Percentiles rank a stretch among this genome's conserved stretches.
Evolutionary conservation across 2,113 vertebrate species (phyloP).

Genomic region (Nothobranchius kuhntae): DNA sequence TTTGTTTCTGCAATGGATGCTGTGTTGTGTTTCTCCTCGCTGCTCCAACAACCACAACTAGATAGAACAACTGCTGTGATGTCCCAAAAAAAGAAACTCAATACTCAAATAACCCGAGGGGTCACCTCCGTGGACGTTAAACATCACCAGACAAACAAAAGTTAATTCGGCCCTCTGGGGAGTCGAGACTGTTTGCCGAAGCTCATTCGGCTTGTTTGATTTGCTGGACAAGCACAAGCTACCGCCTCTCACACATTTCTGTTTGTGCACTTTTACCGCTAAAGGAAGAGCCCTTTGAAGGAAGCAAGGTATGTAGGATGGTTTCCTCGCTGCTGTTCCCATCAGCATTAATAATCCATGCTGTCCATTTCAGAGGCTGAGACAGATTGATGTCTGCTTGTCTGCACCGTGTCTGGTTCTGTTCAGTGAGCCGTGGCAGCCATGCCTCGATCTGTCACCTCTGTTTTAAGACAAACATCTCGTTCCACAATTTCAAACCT

Average conservation of each 20-base stretch:
- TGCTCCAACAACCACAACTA: conserved; percentile 28
- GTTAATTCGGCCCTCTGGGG: conserved; percentile 39
- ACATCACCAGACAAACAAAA: conserved; percentile 36
- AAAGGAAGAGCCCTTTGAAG: conserved; percentile 83
- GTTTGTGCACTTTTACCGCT: conserved; percentile 69
- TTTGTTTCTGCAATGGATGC: conserved; percentile 41
- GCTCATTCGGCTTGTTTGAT: conserved; percentile 44
- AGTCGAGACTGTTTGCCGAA: conserved; percentile 43
- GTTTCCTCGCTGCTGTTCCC: conserved; percentile 46
- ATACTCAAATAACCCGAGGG: conserved; percentile 35
- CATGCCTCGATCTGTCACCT: conserved; percentile 46
- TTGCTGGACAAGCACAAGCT: conserved; percentile 49
- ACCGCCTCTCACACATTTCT: conserved; percentile 66
- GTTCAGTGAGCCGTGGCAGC: conserved; percentile 44
- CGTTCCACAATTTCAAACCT: conserved; percentile 48
- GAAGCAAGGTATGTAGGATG: conserved; percentile 77
- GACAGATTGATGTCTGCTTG: conserved; percentile 53
- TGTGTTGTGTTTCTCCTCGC: conserved; percentile 39
- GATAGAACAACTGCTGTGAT: conserved; percentile 42
- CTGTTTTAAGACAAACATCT: conserved; percentile 56
- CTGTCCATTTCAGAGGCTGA: conserved; percentile 48
- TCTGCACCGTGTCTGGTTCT: conserved; percentile 49
- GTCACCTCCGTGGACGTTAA: conserved; percentile 27
- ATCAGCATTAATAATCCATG: conserved; percentile 63
- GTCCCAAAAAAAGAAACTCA: conserved; percentile 23